Evolutionary conservation across 2,797 vertebrate species (phyloP).

Genomic region (Cyclopterus lumpus): DNA sequence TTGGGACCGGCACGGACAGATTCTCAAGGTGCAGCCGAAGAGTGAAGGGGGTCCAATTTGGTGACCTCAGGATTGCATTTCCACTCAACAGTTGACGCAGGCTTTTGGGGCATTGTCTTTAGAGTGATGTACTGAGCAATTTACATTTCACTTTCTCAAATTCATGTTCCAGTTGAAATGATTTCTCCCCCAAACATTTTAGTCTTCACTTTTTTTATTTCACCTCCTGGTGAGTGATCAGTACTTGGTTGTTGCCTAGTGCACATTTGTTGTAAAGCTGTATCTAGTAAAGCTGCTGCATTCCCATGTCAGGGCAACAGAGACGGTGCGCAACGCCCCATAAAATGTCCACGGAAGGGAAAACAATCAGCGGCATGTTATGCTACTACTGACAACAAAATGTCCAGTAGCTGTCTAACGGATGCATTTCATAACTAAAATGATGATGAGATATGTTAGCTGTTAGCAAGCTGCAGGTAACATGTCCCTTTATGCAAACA

Average conservation of each 20-base stretch:
- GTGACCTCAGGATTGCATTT: neutral
- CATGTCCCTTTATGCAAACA: neutral
- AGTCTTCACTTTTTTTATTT: neutral
- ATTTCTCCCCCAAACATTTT: no score
- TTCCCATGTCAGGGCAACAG: neutral
- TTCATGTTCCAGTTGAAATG: constrained; percentile 3
- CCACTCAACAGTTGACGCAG: neutral
- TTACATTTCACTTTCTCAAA: constrained; percentile 1
- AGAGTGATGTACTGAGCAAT: neutral
- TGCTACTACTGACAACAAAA: neutral
- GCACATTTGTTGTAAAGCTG: neutral
- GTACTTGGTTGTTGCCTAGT: neutral
- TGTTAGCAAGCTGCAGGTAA: neutral
- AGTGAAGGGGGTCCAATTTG: neutral
- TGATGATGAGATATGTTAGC: neutral
- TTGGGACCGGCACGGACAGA: constrained; percentile 6
- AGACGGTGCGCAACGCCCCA: neutral
- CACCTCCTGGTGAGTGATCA: neutral
- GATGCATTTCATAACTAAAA: neutral
- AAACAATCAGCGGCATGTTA: neutral
- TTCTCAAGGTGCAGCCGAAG: constrained; percentile 7
- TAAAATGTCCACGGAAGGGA: neutral
- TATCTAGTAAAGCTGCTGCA: constrained; percentile 1
- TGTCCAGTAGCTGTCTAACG: neutral
- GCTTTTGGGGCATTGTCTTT: neutral